Evolutionary conservation across 2,113 vertebrate genomes (phyloP).

Genomic region (Chlorodrepanis virens): DNA sequence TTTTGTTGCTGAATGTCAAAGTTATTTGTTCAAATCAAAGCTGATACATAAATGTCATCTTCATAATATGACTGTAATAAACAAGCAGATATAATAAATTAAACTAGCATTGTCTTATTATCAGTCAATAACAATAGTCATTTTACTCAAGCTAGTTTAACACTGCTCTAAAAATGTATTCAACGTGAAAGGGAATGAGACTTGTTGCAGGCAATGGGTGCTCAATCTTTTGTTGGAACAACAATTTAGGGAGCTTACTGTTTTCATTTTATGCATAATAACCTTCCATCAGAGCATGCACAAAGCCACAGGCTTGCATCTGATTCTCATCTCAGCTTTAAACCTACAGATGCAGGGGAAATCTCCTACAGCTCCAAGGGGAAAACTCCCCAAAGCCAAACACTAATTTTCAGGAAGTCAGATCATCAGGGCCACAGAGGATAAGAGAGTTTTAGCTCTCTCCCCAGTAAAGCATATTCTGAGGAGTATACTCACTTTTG

Average conservation of each 20-base stretch:
- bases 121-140: neutral
- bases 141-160: neutral
- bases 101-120: neutral
- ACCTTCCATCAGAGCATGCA: neutral
- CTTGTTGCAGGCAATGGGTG: neutral
- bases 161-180: neutral
- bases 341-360: neutral
- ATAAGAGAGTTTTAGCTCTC: neutral
- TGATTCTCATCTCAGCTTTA: neutral
- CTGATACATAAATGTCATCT: neutral
- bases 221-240: neutral
- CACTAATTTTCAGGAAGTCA: neutral
- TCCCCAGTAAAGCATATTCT: neutral
- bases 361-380: neutral
- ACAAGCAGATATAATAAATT: neutral
- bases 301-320: neutral
- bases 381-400: neutral
- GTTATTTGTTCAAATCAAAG: constrained; percentile 12
- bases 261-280: neutral
- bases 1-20: constrained; percentile 12
- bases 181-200: neutral
- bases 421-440: neutral
- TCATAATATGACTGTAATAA: constrained; percentile 1
- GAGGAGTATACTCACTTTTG: neutral
- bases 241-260: neutral